A percentile compares a stretch with the other conserved stretches of the same genome.
Conservation (phyloP, 2,888 invertebrate species). For the Nymphalis polychloros region DNA sequence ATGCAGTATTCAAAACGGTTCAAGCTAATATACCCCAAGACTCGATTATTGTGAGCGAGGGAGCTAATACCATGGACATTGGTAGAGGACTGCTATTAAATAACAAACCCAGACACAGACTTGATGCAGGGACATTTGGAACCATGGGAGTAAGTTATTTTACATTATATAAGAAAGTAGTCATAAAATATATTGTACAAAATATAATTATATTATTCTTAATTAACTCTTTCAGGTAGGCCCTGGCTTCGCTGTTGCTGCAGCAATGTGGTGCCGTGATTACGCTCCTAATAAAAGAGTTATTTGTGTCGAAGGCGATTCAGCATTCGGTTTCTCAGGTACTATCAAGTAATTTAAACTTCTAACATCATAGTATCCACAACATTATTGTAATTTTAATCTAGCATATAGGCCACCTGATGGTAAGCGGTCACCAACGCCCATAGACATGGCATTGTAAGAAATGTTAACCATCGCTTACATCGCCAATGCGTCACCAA, state of each 20-base stretch:
- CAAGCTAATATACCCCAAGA: constrained; percentile 89
- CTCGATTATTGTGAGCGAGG: constrained; percentile 96
- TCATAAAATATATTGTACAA: not conserved
- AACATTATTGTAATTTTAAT: too few species aligned
- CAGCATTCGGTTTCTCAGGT: constrained; percentile 98
- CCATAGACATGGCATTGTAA: too few species aligned
- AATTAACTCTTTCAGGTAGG: constrained; percentile 82
- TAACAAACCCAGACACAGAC: constrained; percentile 89
- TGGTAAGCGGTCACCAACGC: too few species aligned
- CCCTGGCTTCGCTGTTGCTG: constrained; percentile 94
- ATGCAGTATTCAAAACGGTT: constrained; percentile 93
- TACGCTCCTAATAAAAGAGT: constrained; percentile 90
- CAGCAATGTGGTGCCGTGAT: constrained; percentile 94
- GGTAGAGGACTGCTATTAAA: constrained; percentile 94
- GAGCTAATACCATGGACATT: constrained; percentile 99
- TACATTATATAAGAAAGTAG: not conserved
- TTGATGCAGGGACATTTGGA: constrained; percentile 98
- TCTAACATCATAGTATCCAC: not conserved
- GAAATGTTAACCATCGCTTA: too few species aligned
- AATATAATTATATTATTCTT: not conserved
- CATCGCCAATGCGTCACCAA: too few species aligned
- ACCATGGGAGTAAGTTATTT: constrained; percentile 91
- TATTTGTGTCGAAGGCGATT: constrained; percentile 97
- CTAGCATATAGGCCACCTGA: too few species aligned
- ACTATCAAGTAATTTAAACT: not conserved